Evolutionary conservation across 2,888 invertebrate species (phyloP).

Genomic region (Drosophila eohydei): DNA sequence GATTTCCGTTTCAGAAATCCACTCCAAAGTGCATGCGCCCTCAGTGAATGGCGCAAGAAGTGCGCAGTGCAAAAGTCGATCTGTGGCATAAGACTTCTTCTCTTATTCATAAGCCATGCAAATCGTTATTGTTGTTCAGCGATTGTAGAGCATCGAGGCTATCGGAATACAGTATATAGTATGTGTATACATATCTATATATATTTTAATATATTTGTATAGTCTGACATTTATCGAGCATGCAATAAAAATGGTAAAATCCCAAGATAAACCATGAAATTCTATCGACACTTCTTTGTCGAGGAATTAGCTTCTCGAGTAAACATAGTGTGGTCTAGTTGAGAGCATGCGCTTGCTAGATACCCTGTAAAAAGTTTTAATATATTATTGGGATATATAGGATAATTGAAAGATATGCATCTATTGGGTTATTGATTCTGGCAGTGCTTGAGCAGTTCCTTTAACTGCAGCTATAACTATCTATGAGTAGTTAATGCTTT

Average conservation of each 20-base stretch:
- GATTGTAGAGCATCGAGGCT: constrained; percentile 1
- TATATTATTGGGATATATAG: not conserved
- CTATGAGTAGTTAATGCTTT: no score
- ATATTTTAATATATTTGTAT: not conserved
- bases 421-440: no score
- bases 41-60: constrained; percentile 8
- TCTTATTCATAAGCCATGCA: constrained; percentile 17
- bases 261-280: constrained; percentile 6
- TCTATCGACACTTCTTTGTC: constrained; percentile 2
- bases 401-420: no score
- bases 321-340: not conserved
- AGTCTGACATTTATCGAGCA: constrained; percentile 12
- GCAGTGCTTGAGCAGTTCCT: no score
- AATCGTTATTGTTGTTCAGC: constrained; percentile 16
- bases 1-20: constrained; percentile 66
- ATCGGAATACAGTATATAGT: constrained; percentile 8
- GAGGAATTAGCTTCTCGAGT: not conserved
- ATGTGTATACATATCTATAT: not conserved
- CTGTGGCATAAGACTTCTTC: not conserved
- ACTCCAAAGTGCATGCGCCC: constrained; percentile 21
- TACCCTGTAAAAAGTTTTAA: not conserved
- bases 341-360: not conserved
- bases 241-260: not conserved
- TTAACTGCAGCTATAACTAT: no score
- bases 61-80: constrained; percentile 6